Evolutionary conservation across 2,888 invertebrate genomes (phyloP).

Genomic region (Agrochola litura): DNA sequence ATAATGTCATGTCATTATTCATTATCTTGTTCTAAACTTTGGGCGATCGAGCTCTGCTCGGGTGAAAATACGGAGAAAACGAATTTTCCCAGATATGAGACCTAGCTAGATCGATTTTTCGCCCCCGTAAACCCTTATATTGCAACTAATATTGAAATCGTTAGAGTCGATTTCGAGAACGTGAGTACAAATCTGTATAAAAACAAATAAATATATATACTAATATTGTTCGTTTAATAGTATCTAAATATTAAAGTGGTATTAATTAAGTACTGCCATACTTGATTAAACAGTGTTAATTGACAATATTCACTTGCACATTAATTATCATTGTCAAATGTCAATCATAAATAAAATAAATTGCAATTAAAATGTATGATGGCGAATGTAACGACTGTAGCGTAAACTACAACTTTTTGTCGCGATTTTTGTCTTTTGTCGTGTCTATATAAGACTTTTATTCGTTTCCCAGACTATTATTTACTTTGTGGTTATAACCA

Average conservation of each 20-base stretch:
- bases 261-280: background rate
- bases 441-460: slow-evolving; percentile 18
- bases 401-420: slow-evolving; percentile 46
- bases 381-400: slow-evolving; percentile 44
- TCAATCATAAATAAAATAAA: slow-evolving; percentile 43
- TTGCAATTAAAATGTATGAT: slow-evolving; percentile 20
- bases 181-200: no score
- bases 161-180: no score
- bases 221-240: no score
- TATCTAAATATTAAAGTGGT: background rate
- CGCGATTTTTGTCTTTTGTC: slow-evolving; percentile 36
- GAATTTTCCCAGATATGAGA: no score
- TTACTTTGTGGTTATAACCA: slow-evolving; percentile 12
- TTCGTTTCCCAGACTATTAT: slow-evolving; percentile 53
- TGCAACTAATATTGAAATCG: no score
- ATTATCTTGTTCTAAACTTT: no score
- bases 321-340: slow-evolving; percentile 45
- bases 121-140: no score
- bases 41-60: no score
- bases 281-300: slow-evolving; percentile 26
- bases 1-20: no score
- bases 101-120: no score
- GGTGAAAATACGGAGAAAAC: no score
- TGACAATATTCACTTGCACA: slow-evolving; percentile 25
- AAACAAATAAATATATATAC: no score